Evolutionary conservation across 2,888 invertebrate genomes (phyloP), one percentile per base, ranked within the genome.

Genomic region (Sphaerophoria rueppellii): DNA sequence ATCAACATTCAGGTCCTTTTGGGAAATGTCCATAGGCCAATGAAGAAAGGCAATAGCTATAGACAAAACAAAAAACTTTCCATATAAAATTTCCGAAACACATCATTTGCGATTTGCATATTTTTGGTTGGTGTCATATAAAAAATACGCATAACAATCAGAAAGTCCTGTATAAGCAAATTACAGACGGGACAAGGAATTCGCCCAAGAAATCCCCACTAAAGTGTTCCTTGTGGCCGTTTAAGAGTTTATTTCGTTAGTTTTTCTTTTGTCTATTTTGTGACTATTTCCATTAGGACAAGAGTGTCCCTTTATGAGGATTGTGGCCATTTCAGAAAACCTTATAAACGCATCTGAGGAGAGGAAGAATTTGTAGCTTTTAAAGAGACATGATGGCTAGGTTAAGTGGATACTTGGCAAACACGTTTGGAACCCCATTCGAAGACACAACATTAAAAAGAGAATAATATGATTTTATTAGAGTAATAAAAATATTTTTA

Each of bases 61-160:
- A n/a, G n/a, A 54, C 40, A 40, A 54, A 54, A 32, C 9, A 65
- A 52, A 24, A 52, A 65, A 65, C 52, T 65, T 65, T 52, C 52
- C 65, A 65, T 65, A 65, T 52, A 65, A 67, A 52, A 54, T 54
- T 54, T 67, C 37, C 67, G 67, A 54, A 65, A 67, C 52, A 37
- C 67, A 54, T 67, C 67, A 67, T 67, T 54, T 24, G 40, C 52
- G 54, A 67, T 67, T 67, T 67, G 67, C 67, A 67, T 67, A 67
- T 52, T 52, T 50, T 52, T 65, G 35, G 16, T 50, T 48, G 6
- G 9, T 67, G 54, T 67, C 67, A 9, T 67, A 67, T 37, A 24
- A 67, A 16, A 67, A 67, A 67, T 67, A 54, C 54, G 52, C 67
- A 54, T 54, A 67, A 67, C 67, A 52, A 67, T 67, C 67, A 67